phyloP scores from a whole-genome alignment of 2,113 vertebrate species.

The Delphinus delphis region DNA sequence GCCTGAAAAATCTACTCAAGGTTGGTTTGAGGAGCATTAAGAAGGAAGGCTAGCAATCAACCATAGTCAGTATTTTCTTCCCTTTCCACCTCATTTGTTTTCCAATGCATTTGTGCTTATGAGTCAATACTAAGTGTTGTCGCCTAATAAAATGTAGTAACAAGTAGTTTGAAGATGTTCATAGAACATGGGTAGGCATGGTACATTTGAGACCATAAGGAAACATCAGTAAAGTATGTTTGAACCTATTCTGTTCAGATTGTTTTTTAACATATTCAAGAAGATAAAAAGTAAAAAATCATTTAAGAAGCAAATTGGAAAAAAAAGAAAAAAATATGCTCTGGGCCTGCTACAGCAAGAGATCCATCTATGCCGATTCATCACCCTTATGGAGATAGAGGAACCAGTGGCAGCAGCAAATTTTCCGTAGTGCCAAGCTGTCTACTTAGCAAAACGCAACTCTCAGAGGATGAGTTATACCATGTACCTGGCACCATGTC shows the following conservation, averaged over 20 bases:
- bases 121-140: background rate
- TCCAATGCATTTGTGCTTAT: background rate
- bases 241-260: background rate
- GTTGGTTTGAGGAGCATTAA: background rate
- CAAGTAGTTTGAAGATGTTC: background rate
- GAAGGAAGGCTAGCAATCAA: background rate
- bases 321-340: background rate
- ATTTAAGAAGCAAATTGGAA: background rate
- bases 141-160: conserved; percentile 33
- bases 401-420: background rate
- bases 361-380: background rate
- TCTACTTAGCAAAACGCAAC: background rate
- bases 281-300: background rate
- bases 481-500: background rate
- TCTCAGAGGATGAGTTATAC: background rate
- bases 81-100: conserved; percentile 7
- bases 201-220: background rate
- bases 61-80: background rate
- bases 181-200: background rate
- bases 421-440: background rate
- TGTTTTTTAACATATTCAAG: background rate
- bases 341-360: background rate
- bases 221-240: background rate
- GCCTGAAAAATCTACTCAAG: background rate
- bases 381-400: background rate